These are phyloP conservation scores for Acrobasis repandana DNA, from an alignment of 2,888 invertebrate species.

Conservation along the genomic window DNA sequence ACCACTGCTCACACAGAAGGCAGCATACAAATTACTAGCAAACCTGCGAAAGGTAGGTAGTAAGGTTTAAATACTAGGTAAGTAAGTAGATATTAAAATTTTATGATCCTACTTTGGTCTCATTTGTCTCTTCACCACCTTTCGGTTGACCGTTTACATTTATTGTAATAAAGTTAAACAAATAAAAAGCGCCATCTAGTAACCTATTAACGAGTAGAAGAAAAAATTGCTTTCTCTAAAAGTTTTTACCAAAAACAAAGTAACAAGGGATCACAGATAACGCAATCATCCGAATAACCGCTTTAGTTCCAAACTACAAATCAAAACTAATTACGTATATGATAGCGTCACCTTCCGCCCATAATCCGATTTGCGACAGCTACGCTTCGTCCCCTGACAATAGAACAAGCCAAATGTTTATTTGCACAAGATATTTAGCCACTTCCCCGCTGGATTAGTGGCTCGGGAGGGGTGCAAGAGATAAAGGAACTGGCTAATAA, in stretches of 20 bases:
- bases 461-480: constrained; percentile 67
- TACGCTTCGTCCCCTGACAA: constrained; percentile 69
- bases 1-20: too few species aligned
- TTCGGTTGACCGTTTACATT: too few species aligned
- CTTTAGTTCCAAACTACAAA: constrained; percentile 45
- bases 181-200: too few species aligned
- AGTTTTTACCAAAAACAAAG: background rate
- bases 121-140: too few species aligned
- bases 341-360: constrained; percentile 65
- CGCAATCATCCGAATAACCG: constrained; percentile 20
- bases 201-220: too few species aligned
- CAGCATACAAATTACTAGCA: too few species aligned
- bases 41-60: too few species aligned
- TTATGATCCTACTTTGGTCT: too few species aligned
- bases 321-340: constrained; percentile 64
- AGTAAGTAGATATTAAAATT: too few species aligned
- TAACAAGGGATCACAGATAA: constrained; percentile 6
- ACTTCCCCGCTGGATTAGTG: constrained; percentile 79
- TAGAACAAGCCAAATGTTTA: constrained; percentile 75
- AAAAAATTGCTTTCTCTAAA: too few species aligned
- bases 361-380: constrained; percentile 76
- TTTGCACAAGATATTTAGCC: constrained; percentile 83
- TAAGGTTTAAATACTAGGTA: too few species aligned
- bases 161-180: too few species aligned
- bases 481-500: constrained; percentile 71